Conservation (phyloP, 1,140 invertebrate genomes). For the Drosophila burlai region DNA sequence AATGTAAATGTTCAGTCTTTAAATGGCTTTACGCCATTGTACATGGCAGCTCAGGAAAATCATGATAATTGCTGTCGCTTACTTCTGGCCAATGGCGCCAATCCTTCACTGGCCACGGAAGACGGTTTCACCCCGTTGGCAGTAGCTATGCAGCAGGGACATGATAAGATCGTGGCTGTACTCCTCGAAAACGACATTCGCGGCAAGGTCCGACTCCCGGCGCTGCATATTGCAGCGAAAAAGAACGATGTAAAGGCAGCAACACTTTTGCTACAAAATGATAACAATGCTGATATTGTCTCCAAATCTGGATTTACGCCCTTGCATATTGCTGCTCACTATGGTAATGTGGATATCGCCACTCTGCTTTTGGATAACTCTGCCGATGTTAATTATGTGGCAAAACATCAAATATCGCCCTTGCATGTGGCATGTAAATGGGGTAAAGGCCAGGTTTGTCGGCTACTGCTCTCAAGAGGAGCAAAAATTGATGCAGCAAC, state of each 20-base stretch:
- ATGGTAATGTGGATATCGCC: slow-evolving; percentile 98
- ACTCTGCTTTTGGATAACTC: slow-evolving; percentile 95
- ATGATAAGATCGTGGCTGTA: slow-evolving; percentile 98
- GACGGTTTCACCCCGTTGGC: slow-evolving; percentile 99
- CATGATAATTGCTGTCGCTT: slow-evolving; percentile 97
- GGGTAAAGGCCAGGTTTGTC: slow-evolving; percentile 89
- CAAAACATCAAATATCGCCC: slow-evolving; percentile 97
- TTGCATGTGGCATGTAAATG: slow-evolving; percentile 91
- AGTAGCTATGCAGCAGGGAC: slow-evolving; percentile 99
- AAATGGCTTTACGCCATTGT: slow-evolving; percentile 99
- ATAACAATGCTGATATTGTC: slow-evolving; percentile 97
- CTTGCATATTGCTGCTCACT: slow-evolving; percentile 99
- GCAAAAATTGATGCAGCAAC: slow-evolving; percentile 98
- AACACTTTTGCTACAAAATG: slow-evolving; percentile 95
- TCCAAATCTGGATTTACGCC: slow-evolving; percentile 99
- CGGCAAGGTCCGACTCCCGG: slow-evolving; percentile 95
- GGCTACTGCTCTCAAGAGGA: slow-evolving; percentile 92
- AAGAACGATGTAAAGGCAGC: slow-evolving; percentile 99
- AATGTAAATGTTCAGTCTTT: slow-evolving; percentile 98
- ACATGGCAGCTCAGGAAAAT: slow-evolving; percentile 99
- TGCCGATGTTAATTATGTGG: slow-evolving; percentile 98
- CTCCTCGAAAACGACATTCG: slow-evolving; percentile 97
- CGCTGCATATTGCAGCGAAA: slow-evolving; percentile 99
- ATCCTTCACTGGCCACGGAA: slow-evolving; percentile 98
- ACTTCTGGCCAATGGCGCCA: slow-evolving; percentile 96